Base-by-base conservation (phyloP, 2,888 invertebrate species). In the Balanococcus diminutus region DNA sequence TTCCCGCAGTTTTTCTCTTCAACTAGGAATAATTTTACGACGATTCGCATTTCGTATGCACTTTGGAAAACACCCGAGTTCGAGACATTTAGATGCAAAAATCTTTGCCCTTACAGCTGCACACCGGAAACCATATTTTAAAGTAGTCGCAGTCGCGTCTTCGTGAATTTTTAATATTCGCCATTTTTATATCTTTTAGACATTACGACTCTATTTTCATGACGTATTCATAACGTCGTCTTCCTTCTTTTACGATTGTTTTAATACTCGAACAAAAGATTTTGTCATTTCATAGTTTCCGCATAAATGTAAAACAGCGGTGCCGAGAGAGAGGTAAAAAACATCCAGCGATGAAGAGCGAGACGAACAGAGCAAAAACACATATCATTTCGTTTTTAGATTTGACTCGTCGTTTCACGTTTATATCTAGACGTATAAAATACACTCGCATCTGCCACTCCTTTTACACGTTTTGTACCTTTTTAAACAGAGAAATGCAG, bases 241-340 rank as follows among this genome's bases (percentile, higher is more conserved):
- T 75, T 75, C 75, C 75, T 6, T 36, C 8, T 75, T 75, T 75
- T 75, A 75, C 75, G 75, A 75, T 75, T 75, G 75, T 75, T 75
- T 75, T 75, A 75, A 75, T 75, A 75, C 32, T 75, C 75, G 75
- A 32, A 75, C 75, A 75, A 75, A 75, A 75, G 75, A 75, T 75
- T 75, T 75, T 75, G 75, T 75, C 75, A 75, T 75, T 75, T 75
- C 75, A 28, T 75, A 75, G n/a, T 75, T 75, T 31, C 75, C 75
- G 75, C n/a, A 75, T 67, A 67, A n/a, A 67, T 67, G 61, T 67
- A 67, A 67, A 11, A 67, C 14, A 25, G 28, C 3, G 19, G 5
- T 0, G 5, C n/a, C n/a, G 51, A 51, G 6, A 19, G 6, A 51
- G 8, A 51, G 16, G 42, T 16, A 42, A 42, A 46, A 46, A 4